Percentiles rank a stretch among this genome's conserved stretches.
Conservation (phyloP, 2,888 invertebrate genomes). For the Acanthosepion lycidas region DNA sequence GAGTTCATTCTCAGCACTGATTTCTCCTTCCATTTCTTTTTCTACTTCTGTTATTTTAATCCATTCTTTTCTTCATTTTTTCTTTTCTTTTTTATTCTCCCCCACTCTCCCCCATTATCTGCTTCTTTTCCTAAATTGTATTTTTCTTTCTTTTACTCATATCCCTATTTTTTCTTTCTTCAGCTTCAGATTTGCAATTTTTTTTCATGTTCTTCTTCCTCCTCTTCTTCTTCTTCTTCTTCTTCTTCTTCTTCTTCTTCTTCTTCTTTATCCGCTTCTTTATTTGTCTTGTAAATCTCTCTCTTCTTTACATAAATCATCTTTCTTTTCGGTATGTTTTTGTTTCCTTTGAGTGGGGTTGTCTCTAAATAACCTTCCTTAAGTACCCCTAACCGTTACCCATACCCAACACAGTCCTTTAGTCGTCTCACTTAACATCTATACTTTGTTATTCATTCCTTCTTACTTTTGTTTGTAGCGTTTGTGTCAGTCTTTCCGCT, state of each 20-base stretch:
- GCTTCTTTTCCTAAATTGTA: no score
- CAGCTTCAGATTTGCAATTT: neutral
- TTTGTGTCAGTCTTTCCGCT: neutral
- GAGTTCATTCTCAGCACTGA: no score
- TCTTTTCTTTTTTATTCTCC: no score
- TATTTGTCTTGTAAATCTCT: neutral
- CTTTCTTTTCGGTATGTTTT: neutral
- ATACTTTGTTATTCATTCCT: neutral
- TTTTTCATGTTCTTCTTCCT: no score
- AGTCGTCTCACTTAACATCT: neutral
- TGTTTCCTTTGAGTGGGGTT: neutral
- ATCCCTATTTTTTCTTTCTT: neutral
- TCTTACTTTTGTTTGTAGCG: neutral
- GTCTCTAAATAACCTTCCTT: neutral
- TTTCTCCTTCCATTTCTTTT: no score
- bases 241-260: neutral
- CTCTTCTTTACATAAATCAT: neutral
- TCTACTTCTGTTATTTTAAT: no score
- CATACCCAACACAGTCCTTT: neutral
- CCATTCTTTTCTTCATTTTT: no score
- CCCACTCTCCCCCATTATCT: no score
- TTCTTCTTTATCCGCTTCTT: accelerated
- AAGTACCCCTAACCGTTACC: neutral
- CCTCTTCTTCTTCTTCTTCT: no score
- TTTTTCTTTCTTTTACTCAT: no score